These are phyloP conservation scores for Caranx ignobilis DNA, from an alignment of 2,113 vertebrate species.

Conservation along the genomic window DNA sequence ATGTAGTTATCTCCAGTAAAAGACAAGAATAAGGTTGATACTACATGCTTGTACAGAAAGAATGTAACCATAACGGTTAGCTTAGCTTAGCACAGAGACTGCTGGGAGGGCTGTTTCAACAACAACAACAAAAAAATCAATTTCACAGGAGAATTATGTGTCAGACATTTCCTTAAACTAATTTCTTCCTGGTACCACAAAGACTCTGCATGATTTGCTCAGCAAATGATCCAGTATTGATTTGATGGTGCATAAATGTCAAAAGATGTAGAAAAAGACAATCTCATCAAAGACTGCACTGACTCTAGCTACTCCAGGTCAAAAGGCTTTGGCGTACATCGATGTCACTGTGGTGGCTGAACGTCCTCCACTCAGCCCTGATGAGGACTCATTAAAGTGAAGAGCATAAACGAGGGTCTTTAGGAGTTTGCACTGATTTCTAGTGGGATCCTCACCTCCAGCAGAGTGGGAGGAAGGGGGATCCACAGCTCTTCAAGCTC, in stretches of 20 bases:
- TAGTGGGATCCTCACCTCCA: slow-evolving; percentile 15
- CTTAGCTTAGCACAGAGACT: neutral
- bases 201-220: neutral
- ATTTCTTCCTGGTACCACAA: neutral
- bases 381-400: slow-evolving; percentile 27
- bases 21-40: neutral
- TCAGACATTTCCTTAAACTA: neutral
- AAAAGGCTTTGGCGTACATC: neutral
- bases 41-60: neutral
- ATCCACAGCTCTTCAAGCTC: neutral
- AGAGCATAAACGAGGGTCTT: slow-evolving; percentile 40
- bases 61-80: neutral
- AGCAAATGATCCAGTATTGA: neutral
- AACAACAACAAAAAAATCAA: no score
- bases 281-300: neutral
- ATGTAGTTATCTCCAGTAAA: neutral
- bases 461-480: neutral
- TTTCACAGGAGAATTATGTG: neutral
- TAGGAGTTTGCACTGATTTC: slow-evolving; percentile 34
- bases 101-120: no score
- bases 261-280: neutral
- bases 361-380: slow-evolving; percentile 13
- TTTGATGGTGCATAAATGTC: slow-evolving; percentile 15
- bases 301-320: neutral
- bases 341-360: neutral